Conservation (phyloP, 2,113 vertebrate species). For the Mesoclemmys tuberculata region DNA sequence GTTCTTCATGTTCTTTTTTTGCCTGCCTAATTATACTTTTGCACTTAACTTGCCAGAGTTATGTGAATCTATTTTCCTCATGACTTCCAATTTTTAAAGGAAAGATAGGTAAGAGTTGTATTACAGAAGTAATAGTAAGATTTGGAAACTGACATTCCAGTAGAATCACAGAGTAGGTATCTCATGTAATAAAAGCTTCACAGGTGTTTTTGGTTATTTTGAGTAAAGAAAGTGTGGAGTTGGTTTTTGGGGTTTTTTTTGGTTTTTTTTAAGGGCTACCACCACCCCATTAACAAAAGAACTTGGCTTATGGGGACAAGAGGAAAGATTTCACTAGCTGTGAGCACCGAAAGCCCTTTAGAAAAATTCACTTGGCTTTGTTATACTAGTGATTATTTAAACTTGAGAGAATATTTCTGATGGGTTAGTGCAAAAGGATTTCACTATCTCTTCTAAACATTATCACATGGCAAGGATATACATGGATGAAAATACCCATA, state of each 20-base stretch:
- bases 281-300: not conserved
- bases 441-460: not conserved
- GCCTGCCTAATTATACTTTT: too few species aligned
- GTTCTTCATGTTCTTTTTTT: not conserved
- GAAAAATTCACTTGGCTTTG: not conserved
- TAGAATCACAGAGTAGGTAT: not conserved
- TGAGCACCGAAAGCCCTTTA: not conserved
- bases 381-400: not conserved
- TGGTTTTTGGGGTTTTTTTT: not conserved
- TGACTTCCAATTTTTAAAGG: not conserved
- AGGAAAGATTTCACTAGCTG: slow-evolving; percentile 24
- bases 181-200: not conserved
- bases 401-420: slow-evolving; percentile 41
- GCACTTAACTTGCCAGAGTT: too few species aligned
- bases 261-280: not conserved
- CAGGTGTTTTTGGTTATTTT: not conserved
- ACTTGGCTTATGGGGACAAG: not conserved
- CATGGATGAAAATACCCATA: rapidly evolving
- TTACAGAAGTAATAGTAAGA: not conserved
- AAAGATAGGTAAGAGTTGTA: not conserved
- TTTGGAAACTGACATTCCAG: not conserved
- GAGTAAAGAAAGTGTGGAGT: slow-evolving; percentile 23
- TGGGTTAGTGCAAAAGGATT: not conserved
- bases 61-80: not conserved
- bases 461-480: not conserved